A percentile compares a stretch with the other conserved stretches of the same genome.
These are phyloP conservation scores for Falco punctatus DNA, from an alignment of 2,113 vertebrate species.

Conservation along the genomic window DNA sequence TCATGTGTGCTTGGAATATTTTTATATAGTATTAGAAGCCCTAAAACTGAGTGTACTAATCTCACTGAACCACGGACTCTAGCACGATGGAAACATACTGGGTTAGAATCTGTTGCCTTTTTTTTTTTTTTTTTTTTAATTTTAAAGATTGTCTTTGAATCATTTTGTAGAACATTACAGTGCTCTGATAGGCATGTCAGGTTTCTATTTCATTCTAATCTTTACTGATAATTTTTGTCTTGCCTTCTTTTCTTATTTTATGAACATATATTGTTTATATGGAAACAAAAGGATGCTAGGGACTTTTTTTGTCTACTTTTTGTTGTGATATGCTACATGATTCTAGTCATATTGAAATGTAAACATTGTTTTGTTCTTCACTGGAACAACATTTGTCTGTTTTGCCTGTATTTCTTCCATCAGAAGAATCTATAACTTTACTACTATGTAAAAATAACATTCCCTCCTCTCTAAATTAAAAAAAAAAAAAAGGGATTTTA, in stretches of 20 bases:
- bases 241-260: not conserved
- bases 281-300: not conserved
- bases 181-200: not conserved
- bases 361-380: not conserved
- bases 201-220: not conserved
- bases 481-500: not conserved
- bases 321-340: not conserved
- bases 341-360: not conserved
- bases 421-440: not conserved
- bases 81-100: not conserved
- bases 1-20: not conserved
- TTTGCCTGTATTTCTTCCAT: not conserved
- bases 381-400: not conserved
- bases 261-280: not conserved
- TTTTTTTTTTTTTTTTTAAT: not conserved
- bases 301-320: not conserved
- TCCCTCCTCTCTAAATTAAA: not conserved
- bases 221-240: not conserved
- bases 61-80: not conserved
- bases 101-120: not conserved
- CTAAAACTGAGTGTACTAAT: not conserved
- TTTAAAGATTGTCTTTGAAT: not conserved
- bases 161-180: not conserved
- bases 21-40: not conserved
- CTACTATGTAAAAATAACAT: not conserved